Evolutionary conservation across 2,113 vertebrate species (phyloP).

Genomic region (Bothrops jararaca): DNA sequence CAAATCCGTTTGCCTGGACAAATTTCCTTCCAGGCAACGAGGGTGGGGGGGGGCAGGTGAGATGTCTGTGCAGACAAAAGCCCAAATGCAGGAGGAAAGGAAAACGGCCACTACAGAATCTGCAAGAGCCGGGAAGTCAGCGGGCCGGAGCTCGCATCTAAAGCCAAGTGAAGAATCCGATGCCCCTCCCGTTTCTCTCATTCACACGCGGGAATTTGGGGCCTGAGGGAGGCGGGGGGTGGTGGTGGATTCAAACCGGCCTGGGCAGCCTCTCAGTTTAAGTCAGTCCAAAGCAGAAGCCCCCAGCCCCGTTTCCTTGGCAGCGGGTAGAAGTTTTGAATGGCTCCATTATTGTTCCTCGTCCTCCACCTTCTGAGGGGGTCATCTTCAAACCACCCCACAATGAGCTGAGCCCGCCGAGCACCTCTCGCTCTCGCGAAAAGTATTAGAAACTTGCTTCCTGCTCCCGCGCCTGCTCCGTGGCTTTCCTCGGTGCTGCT

Average conservation of each 20-base stretch:
- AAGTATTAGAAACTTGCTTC: neutral
- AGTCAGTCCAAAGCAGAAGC: neutral
- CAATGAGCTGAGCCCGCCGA: neutral
- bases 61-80: neutral
- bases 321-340: neutral
- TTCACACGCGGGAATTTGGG: neutral
- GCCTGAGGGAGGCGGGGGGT: neutral
- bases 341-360: neutral
- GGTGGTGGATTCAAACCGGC: neutral
- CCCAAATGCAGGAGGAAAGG: neutral
- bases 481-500: neutral
- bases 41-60: neutral
- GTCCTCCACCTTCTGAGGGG: neutral
- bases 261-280: neutral
- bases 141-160: neutral
- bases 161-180: neutral
- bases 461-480: neutral
- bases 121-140: neutral
- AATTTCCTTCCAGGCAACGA: neutral
- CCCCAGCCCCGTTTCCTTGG: neutral
- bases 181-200: neutral
- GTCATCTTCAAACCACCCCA: neutral
- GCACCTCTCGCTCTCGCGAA: neutral
- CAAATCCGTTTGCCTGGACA: neutral
- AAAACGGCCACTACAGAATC: neutral